A percentile compares a stretch with the other conserved stretches of the same genome.
Evolutionary conservation across 2,113 vertebrate species (phyloP).

Genomic region (Nettapus auritus): DNA sequence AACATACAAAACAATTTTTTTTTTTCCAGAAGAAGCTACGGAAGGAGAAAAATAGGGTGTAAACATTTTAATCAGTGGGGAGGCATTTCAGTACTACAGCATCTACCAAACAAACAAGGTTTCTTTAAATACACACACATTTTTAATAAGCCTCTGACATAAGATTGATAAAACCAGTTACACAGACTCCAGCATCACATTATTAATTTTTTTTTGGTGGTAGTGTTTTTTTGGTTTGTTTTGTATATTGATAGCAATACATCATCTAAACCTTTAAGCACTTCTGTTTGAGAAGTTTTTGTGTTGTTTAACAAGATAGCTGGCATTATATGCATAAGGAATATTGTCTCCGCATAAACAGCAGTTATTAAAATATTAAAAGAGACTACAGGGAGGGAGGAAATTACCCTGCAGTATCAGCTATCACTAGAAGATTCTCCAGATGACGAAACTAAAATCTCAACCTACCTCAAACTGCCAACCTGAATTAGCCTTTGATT

Average conservation of each 20-base stretch:
- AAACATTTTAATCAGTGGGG: background rate
- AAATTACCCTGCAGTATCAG: background rate
- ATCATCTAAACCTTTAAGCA: background rate
- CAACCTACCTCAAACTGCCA: background rate
- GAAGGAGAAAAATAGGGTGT: background rate
- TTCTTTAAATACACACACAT: background rate
- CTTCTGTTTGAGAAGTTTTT: background rate
- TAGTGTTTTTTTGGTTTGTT: too few relatives aligned
- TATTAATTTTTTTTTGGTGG: background rate
- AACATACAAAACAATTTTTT: background rate
- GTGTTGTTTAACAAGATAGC: background rate
- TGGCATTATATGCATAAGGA: background rate
- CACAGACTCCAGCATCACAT: background rate
- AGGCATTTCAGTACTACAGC: background rate
- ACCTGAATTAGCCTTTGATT: background rate
- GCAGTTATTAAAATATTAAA: background rate
- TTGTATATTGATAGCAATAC: background rate
- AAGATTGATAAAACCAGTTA: background rate
- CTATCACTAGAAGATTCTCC: background rate
- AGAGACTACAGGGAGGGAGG: background rate
- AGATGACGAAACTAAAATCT: background rate
- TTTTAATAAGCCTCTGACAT: background rate
- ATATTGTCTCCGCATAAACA: background rate
- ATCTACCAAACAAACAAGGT: background rate
- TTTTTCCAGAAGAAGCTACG: background rate